These are phyloP conservation scores for Suricata suricatta DNA, from an alignment of 2,113 vertebrate genomes.

Conservation along the genomic window DNA sequence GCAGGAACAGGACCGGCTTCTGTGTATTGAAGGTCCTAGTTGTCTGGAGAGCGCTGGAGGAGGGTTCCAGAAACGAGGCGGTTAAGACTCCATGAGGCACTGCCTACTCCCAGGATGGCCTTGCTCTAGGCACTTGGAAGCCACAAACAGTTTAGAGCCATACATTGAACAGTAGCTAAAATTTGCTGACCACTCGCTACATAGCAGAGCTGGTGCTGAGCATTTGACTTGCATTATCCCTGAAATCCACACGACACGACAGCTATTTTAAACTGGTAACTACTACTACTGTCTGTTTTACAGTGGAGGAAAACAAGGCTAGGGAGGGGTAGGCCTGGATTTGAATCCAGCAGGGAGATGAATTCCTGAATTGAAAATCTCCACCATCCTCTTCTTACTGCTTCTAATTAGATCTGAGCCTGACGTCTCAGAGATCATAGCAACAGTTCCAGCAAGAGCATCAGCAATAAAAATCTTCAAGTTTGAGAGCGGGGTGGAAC, in stretches of 20 bases:
- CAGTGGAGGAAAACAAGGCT: constrained; percentile 19
- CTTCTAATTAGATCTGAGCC: constrained; percentile 60
- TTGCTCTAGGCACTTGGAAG: background rate
- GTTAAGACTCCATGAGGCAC: background rate
- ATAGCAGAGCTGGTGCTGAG: background rate
- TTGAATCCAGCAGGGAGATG: constrained; percentile 58
- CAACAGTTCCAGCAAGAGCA: background rate
- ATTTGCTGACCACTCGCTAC: constrained; percentile 22
- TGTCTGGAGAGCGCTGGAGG: background rate
- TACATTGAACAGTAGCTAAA: background rate
- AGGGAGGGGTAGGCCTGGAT: background rate
- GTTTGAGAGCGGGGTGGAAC: background rate
- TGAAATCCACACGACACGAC: background rate
- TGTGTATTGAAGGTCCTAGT: background rate
- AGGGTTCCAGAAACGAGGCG: background rate
- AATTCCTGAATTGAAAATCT: background rate
- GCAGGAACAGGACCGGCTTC: background rate
- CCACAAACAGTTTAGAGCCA: background rate
- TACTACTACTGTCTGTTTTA: constrained; percentile 13
- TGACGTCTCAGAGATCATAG: background rate
- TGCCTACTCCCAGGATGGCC: background rate
- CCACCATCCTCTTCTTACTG: background rate
- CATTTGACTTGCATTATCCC: background rate
- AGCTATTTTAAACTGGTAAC: constrained; percentile 52
- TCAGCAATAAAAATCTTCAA: background rate